phyloP scores from a whole-genome alignment of 2,113 vertebrate species.

The Danionella cerebrum region DNA sequence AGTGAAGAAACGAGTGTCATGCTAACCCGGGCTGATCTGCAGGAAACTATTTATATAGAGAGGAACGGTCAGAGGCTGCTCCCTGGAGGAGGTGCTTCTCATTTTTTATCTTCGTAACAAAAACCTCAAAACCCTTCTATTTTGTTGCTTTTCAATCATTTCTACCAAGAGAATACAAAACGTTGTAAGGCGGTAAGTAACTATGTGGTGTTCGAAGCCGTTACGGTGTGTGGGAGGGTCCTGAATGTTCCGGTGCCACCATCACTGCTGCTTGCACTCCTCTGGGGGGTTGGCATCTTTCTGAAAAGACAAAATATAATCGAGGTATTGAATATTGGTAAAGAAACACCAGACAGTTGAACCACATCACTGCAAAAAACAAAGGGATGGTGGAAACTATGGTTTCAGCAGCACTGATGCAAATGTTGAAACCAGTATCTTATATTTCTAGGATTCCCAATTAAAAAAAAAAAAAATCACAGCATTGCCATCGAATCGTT shows the following conservation, averaged over 20 bases:
- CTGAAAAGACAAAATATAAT: conserved; percentile 62
- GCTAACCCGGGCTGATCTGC: conserved; percentile 70
- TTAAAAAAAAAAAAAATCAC: too few relatives aligned
- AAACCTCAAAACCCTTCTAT: conserved; percentile 71
- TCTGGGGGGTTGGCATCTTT: conserved; percentile 91
- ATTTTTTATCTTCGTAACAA: conserved; percentile 72
- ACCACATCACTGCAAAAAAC: too few relatives aligned
- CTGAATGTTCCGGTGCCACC: conserved; percentile 78
- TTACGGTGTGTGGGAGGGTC: conserved; percentile 94
- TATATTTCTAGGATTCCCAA: too few relatives aligned
- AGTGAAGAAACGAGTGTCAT: conserved; percentile 79
- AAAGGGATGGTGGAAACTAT: too few relatives aligned
- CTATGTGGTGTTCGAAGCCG: conserved; percentile 84
- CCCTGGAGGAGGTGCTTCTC: conserved; percentile 63
- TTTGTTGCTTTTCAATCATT: conserved; percentile 60
- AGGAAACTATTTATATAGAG: conserved; percentile 74
- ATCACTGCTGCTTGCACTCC: conserved; percentile 99
- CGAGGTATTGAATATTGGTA: neutral
- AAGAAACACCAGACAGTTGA: neutral
- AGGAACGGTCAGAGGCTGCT: conserved; percentile 64
- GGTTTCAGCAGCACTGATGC: too few relatives aligned
- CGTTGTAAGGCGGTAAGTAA: conserved; percentile 97
- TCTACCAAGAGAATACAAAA: conserved; percentile 99
- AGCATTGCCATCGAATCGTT: too few relatives aligned
- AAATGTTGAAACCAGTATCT: too few relatives aligned